Conservation (phyloP, 1,140 invertebrate species). For the Capitella teleta region DNA sequence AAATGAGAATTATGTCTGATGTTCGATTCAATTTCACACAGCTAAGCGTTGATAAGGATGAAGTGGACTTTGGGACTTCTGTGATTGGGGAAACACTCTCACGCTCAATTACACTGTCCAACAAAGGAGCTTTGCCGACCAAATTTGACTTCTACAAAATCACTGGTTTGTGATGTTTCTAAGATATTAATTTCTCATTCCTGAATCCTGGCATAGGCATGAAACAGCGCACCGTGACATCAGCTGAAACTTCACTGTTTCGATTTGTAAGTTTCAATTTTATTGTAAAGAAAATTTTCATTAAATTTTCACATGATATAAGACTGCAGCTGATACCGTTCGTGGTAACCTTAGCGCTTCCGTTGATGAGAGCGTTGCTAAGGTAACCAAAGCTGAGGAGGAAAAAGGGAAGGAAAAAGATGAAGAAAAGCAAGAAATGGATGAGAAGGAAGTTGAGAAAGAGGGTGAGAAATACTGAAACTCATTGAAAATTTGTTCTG, state of each 20-base stretch:
- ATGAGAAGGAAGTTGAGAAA: too few species aligned
- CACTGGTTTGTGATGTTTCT: constrained; percentile 17
- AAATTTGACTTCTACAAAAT: constrained; percentile 36
- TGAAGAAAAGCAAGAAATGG: too few species aligned
- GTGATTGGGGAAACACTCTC: constrained; percentile 40
- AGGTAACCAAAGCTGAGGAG: too few species aligned
- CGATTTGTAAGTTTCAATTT: constrained; percentile 22
- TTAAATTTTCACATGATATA: too few species aligned
- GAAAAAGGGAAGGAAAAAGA: too few species aligned
- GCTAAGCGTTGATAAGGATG: constrained; percentile 28
- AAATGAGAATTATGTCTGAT: neutral
- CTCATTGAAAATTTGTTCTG: too few species aligned
- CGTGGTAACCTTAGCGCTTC: too few species aligned
- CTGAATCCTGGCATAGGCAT: constrained; percentile 22
- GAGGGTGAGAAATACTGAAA: too few species aligned
- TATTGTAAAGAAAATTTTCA: too few species aligned
- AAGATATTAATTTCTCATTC: too few species aligned
- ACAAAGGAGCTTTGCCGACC: constrained; percentile 39
- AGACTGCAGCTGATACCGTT: too few species aligned
- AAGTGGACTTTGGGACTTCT: constrained; percentile 34
- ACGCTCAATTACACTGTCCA: constrained; percentile 31
- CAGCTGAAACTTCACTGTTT: constrained; percentile 30
- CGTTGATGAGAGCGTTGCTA: too few species aligned
- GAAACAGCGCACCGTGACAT: constrained; percentile 27
- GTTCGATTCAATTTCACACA: constrained; percentile 10